Evolutionary conservation across 2,888 invertebrate genomes (phyloP).

Genomic region (Eretmocerus hayati): DNA sequence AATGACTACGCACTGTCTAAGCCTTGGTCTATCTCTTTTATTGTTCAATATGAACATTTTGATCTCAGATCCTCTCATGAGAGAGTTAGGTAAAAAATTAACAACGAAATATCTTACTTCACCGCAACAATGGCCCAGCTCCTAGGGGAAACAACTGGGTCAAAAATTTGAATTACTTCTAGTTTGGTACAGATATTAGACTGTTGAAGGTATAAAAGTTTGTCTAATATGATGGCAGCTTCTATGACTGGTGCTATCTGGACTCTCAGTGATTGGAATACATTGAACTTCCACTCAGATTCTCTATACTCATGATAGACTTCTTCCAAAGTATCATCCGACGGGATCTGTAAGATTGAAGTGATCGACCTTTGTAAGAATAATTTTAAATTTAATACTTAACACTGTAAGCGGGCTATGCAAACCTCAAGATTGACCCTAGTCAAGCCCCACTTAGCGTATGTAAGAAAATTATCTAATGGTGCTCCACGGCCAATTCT

Average conservation of each 20-base stretch:
- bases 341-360: constrained; percentile 40
- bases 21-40: no score
- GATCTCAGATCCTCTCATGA: no score
- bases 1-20: no score
- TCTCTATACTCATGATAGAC: constrained; percentile 43
- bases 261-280: constrained; percentile 72
- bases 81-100: no score
- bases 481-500: constrained; percentile 61
- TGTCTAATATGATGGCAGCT: constrained; percentile 73
- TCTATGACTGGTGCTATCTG: constrained; percentile 76
- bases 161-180: constrained; percentile 70
- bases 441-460: constrained; percentile 62
- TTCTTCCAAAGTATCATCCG: constrained; percentile 45
- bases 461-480: constrained; percentile 60
- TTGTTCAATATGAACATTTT: no score
- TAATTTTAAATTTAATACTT: background rate
- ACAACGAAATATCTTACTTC: constrained; percentile 13
- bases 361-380: background rate
- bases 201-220: constrained; percentile 69
- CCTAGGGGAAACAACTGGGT: constrained; percentile 76
- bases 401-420: background rate
- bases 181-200: constrained; percentile 51
- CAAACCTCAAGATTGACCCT: no score
- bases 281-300: constrained; percentile 56
- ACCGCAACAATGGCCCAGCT: constrained; percentile 66